These are phyloP conservation scores for Mesoclemmys tuberculata DNA, from an alignment of 2,113 vertebrate genomes.

Conservation along the genomic window DNA sequence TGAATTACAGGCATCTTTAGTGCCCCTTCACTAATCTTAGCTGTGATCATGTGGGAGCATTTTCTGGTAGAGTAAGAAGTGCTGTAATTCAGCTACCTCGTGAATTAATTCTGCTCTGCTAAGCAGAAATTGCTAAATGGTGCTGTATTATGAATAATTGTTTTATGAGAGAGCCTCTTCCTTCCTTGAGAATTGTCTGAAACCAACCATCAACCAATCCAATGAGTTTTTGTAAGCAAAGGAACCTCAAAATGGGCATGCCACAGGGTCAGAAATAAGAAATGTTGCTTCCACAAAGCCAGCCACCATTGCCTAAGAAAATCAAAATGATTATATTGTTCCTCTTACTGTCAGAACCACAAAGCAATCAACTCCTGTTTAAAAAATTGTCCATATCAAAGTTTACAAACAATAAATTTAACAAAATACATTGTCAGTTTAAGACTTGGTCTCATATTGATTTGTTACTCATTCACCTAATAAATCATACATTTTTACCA, in stretches of 20 bases:
- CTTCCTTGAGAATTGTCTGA: not conserved
- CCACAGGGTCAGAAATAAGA: not conserved
- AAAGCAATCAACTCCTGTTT: not conserved
- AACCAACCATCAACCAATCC: not conserved
- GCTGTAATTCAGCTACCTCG: slow-evolving; percentile 26
- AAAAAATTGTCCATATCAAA: not conserved
- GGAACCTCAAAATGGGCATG: not conserved
- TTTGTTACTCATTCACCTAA: not conserved
- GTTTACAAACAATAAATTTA: not conserved
- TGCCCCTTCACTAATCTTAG: not conserved
- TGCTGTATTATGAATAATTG: slow-evolving; percentile 33
- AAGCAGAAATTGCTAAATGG: slow-evolving; percentile 50
- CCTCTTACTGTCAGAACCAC: not conserved
- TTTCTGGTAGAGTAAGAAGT: slow-evolving; percentile 40
- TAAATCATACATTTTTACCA: slow-evolving; percentile 11
- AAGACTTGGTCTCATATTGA: not conserved
- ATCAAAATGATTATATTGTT: not conserved
- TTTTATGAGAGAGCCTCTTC: slow-evolving; percentile 16
- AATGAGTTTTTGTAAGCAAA: not conserved
- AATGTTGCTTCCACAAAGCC: not conserved
- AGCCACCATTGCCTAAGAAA: not conserved
- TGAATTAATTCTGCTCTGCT: slow-evolving; percentile 50
- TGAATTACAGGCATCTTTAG: not conserved
- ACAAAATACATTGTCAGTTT: not conserved
- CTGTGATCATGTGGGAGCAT: not conserved